Conservation (phyloP, 2,113 vertebrate species). For the Cavia porcellus region DNA sequence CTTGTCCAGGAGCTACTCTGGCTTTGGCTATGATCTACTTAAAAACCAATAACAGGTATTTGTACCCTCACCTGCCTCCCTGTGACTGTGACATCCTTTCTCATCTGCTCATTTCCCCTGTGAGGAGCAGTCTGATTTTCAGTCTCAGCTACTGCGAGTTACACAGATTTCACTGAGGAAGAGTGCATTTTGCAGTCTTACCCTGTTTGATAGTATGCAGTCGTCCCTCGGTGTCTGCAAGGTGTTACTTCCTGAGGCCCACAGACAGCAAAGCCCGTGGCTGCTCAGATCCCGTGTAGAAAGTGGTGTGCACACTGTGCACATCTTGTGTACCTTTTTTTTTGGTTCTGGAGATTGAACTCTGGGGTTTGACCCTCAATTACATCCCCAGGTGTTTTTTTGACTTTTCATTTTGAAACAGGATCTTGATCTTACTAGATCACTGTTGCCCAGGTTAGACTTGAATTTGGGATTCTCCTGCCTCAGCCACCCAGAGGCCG, state of each 20-base stretch:
- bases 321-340: neutral
- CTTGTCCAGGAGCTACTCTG: conserved; percentile 97
- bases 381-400: neutral
- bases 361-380: neutral
- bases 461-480: neutral
- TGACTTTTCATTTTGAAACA: neutral
- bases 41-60: conserved; percentile 98
- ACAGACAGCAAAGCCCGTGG: neutral
- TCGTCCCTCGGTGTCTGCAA: neutral
- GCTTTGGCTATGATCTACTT: conserved; percentile 99
- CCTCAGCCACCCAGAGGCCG: neutral
- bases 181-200: conserved; percentile 5
- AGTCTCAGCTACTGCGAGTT: neutral
- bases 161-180: conserved; percentile 32
- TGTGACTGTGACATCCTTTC: neutral
- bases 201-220: neutral
- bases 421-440: neutral
- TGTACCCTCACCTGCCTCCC: rapidly evolving
- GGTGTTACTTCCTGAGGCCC: neutral
- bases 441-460: neutral
- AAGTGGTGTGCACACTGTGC: neutral
- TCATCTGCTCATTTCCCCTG: neutral
- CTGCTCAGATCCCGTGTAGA: neutral
- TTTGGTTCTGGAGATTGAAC: neutral
- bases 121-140: neutral